Evolutionary conservation across 1,140 invertebrate genomes (phyloP), one percentile per base, ranked within the genome.

Genomic region (Coenobita brevimanus): DNA sequence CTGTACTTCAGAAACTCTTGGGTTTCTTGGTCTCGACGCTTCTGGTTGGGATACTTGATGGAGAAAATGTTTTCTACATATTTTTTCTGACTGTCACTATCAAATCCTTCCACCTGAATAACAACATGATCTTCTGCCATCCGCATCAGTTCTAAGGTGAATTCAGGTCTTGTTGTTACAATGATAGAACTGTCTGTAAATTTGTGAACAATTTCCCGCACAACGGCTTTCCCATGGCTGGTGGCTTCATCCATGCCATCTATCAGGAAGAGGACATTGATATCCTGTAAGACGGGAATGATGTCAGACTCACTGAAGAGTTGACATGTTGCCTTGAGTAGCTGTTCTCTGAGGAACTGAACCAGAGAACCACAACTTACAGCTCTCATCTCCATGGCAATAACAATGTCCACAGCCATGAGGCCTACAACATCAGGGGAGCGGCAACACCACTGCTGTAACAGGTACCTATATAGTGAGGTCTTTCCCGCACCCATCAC

Each of bases 401-500:
- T 81, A 41, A 89, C 60, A 50, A 89, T 57, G 54, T 89, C 89
- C 15, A 86, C 71, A 17, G 80, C 79, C 4, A 54, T 15, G 2
- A 89, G 80, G 17, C 89, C 84, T 2, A 30, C 54, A n/a, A 89
- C 50, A 17, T 21, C 38, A 17, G 60, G 21, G 3, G 89, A 87
- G 54, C 43, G 81, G 13, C 57, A 78, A 57, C 89, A 87, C 89
- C 89, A 89, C 62, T 89, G 67, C 15, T 87, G 78, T 8, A 89
- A 60, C 27, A 89, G 69, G n/a, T 89, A 87, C n/a, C 89, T 62
- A 24, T 87, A 82, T 8, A 89, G 64, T 0, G 89, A 89, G 1
- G 89, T 89, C 80, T 89, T 89, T 1, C 89, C 89, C 0, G 89
- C 80, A 0, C 89, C 89, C 71, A 89, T 87, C n/a, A 89, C 83